Conservation (phyloP, 2,888 invertebrate species). For the Mythimna vitellina region DNA sequence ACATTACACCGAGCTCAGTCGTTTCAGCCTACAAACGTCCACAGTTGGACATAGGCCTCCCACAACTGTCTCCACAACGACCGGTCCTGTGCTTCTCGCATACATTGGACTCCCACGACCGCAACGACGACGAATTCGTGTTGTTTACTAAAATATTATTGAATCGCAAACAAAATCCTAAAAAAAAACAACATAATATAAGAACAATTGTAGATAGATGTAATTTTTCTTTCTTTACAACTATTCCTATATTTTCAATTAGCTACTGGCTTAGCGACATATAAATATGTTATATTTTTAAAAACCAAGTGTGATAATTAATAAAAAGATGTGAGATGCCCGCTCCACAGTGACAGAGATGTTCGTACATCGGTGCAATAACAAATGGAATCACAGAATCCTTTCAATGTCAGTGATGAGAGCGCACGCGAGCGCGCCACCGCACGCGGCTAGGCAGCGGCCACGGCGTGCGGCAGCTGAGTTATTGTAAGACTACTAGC, state of each 20-base stretch:
- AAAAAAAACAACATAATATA: no score
- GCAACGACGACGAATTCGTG: neutral
- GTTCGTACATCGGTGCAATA: conserved; percentile 29
- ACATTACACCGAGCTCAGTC: neutral
- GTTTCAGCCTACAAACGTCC: neutral
- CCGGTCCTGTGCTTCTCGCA: no score
- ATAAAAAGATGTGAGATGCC: conserved; percentile 2
- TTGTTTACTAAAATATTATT: neutral
- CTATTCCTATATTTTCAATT: neutral
- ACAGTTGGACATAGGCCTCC: no score
- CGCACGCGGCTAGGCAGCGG: neutral
- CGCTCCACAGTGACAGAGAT: conserved; percentile 20
- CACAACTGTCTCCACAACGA: no score
- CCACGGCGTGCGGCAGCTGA: neutral
- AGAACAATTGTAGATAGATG: no score
- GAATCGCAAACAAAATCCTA: neutral
- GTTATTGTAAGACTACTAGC: neutral
- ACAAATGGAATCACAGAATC: conserved; percentile 72
- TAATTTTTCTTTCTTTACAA: neutral
- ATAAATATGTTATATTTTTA: neutral
- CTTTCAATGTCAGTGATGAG: conserved; percentile 71
- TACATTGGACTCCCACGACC: neutral
- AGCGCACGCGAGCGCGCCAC: conserved; percentile 37
- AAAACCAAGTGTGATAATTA: neutral
- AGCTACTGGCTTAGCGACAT: no score